Conservation (phyloP, 1,140 invertebrate species). For the Solenopsis invicta region DNA sequence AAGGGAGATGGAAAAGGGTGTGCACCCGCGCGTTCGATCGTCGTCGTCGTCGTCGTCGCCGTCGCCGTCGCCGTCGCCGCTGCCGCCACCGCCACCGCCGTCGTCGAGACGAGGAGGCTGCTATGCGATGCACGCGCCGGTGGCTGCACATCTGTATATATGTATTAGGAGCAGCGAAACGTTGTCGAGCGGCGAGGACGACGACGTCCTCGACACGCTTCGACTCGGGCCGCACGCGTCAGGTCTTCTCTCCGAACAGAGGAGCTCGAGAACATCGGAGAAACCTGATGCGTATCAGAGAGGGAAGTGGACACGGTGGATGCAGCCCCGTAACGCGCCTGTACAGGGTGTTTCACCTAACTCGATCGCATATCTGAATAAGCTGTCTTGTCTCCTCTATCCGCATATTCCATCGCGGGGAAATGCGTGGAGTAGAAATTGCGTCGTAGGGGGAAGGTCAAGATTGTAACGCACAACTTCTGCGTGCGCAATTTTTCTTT, state of each 20-base stretch:
- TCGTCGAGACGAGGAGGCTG: conserved; percentile 3
- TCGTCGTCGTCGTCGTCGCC: neutral
- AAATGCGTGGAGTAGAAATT: neutral
- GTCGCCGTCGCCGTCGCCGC: neutral
- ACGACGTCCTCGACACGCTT: conserved; percentile 59
- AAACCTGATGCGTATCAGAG: neutral
- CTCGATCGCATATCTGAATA: neutral
- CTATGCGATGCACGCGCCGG: conserved; percentile 31
- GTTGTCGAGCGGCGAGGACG: conserved; percentile 9
- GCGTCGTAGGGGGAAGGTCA: neutral
- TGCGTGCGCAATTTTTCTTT: neutral
- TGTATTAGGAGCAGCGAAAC: conserved; percentile 44
- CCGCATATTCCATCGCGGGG: neutral
- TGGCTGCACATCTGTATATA: conserved; percentile 26
- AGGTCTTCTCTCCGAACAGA: neutral
- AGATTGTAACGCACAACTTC: neutral
- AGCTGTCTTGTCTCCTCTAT: neutral
- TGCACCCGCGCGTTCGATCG: conserved; percentile 44
- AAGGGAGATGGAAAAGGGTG: conserved; percentile 32
- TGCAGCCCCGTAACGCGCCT: neutral
- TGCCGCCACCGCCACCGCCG: too few species aligned
- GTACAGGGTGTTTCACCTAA: conserved; percentile 2
- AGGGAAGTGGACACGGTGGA: neutral
- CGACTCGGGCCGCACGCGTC: neutral
- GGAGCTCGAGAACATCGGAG: neutral